Evolutionary conservation across 2,888 invertebrate species (phyloP).

Genomic region (Andricus quercusramuli): DNA sequence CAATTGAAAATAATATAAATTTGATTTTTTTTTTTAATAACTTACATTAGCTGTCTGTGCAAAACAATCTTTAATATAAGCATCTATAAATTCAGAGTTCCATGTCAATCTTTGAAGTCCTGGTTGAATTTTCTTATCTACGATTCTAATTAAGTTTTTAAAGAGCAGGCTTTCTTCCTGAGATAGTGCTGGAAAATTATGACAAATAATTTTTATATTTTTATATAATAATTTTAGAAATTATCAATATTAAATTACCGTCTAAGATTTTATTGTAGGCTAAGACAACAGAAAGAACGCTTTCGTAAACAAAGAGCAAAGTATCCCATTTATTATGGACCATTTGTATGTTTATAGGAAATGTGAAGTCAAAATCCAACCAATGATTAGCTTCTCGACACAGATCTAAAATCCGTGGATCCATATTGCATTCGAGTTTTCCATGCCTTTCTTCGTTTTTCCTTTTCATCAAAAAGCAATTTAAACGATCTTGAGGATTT

Average conservation of each 20-base stretch:
- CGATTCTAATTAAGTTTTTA: constrained; percentile 83
- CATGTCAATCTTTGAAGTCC: constrained; percentile 87
- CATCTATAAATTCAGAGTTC: constrained; percentile 86
- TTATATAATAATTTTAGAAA: no score
- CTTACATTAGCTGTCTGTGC: constrained; percentile 83
- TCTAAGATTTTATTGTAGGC: constrained; percentile 89
- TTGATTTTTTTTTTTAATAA: constrained; percentile 53
- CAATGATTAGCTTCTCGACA: constrained; percentile 88
- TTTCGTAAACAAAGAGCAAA: constrained; percentile 84
- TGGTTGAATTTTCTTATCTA: constrained; percentile 86
- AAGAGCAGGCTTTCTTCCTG: constrained; percentile 89
- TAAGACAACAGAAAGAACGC: constrained; percentile 85
- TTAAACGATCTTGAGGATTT: constrained; percentile 82
- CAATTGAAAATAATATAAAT: neutral
- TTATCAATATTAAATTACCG: constrained; percentile 62
- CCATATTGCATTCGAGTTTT: constrained; percentile 89
- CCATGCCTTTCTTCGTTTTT: constrained; percentile 81
- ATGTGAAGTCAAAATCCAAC: constrained; percentile 85
- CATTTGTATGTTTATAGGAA: constrained; percentile 85
- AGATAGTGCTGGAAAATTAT: constrained; percentile 82
- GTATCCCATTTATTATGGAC: constrained; percentile 83
- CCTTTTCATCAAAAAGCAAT: constrained; percentile 87
- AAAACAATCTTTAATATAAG: constrained; percentile 86
- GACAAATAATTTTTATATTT: no score
- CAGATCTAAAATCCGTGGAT: constrained; percentile 85